A percentile compares a stretch with the other conserved stretches of the same genome.
Evolutionary conservation across 2,797 vertebrate species (phyloP).

Genomic region (Caiman crocodilus): DNA sequence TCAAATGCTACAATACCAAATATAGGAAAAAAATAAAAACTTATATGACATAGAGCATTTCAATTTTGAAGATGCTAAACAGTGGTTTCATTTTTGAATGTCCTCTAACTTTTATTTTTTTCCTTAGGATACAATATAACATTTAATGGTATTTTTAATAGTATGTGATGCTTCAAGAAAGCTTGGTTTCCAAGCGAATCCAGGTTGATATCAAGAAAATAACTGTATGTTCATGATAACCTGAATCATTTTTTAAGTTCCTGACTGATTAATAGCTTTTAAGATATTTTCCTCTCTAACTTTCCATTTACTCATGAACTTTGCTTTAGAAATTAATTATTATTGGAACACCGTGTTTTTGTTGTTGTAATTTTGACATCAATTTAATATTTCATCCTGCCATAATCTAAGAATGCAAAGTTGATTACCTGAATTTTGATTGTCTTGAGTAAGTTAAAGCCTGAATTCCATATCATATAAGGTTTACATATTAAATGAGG

Average conservation of each 20-base stretch:
- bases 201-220: background rate
- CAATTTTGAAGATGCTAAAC: background rate
- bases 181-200: background rate
- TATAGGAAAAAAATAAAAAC: background rate
- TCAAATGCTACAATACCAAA: background rate
- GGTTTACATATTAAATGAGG: slow-evolving; percentile 66
- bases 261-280: background rate
- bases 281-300: background rate
- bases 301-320: background rate
- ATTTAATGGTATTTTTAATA: background rate
- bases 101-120: background rate
- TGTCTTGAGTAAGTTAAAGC: slow-evolving; percentile 1
- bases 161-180: background rate
- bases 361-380: slow-evolving; percentile 11
- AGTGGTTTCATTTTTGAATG: background rate
- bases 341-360: slow-evolving; percentile 4
- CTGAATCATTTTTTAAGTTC: slow-evolving; percentile 9
- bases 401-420: background rate
- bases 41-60: background rate
- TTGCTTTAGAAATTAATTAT: slow-evolving; percentile 12
- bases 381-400: background rate
- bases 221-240: background rate
- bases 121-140: background rate
- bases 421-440: background rate
- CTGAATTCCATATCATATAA: slow-evolving; percentile 7